Percentiles rank a stretch among this genome's conserved stretches.
These are phyloP conservation scores for Encarsia formosa DNA, from an alignment of 2,888 invertebrate species.

Conservation along the genomic window DNA sequence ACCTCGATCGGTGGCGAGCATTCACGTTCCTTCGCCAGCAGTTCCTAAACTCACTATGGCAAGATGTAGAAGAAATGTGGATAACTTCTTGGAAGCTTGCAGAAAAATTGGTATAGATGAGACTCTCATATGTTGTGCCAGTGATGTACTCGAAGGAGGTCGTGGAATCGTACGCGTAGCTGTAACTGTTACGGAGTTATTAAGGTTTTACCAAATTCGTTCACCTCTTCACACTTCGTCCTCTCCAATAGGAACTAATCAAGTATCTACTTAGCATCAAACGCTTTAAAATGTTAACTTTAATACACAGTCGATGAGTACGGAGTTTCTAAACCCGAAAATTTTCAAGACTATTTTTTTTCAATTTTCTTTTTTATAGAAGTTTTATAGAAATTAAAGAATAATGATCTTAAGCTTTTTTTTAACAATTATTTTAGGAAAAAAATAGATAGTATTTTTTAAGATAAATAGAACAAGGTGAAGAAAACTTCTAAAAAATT, in stretches of 20 bases:
- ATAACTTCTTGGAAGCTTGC: constrained; percentile 93
- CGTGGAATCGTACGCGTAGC: constrained; percentile 84
- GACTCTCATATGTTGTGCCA: constrained; percentile 87
- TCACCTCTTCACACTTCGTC: constrained; percentile 44
- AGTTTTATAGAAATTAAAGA: too few species aligned
- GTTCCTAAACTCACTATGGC: constrained; percentile 94
- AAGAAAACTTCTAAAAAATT: too few species aligned
- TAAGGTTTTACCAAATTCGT: constrained; percentile 62
- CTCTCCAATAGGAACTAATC: constrained; percentile 34
- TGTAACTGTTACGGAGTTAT: constrained; percentile 80
- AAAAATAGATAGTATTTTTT: too few species aligned
- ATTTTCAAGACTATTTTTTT: too few species aligned
- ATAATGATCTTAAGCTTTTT: too few species aligned
- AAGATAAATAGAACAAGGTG: too few species aligned
- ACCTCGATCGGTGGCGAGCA: constrained; percentile 86
- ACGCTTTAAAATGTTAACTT: too few species aligned
- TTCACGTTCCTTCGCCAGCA: constrained; percentile 90
- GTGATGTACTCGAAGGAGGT: constrained; percentile 89
- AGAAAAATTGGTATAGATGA: constrained; percentile 90
- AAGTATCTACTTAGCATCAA: constrained; percentile 45
- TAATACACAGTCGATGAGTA: too few species aligned
- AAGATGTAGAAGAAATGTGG: constrained; percentile 88
- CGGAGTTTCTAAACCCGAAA: too few species aligned
- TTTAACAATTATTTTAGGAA: too few species aligned
- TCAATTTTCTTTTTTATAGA: too few species aligned